Conservation (phyloP, 2,113 vertebrate genomes). For the Aegithalos caudatus region DNA sequence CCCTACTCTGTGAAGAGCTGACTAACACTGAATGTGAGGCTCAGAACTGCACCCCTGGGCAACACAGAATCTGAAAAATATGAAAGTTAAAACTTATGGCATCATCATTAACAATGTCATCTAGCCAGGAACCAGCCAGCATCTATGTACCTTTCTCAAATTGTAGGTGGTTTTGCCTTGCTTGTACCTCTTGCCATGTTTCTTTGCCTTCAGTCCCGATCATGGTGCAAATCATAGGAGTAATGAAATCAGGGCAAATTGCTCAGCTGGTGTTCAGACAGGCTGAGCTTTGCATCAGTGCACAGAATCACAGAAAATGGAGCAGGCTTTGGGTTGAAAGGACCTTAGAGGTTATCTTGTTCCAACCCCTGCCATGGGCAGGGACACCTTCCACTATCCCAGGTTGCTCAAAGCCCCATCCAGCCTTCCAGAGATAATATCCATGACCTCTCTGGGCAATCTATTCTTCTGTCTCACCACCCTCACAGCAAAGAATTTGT, state of each 20-base stretch:
- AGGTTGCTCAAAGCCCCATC: neutral
- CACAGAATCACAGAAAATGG: neutral
- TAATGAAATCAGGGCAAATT: neutral
- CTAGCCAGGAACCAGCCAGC: neutral
- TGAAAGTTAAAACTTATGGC: too few relatives aligned
- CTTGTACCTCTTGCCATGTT: neutral
- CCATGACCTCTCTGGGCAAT: neutral
- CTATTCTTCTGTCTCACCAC: neutral
- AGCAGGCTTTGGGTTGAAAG: neutral
- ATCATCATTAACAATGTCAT: neutral
- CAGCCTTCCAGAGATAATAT: neutral
- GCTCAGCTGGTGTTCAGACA: neutral
- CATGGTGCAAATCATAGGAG: neutral
- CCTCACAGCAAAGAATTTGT: neutral
- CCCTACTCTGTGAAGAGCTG: too few relatives aligned
- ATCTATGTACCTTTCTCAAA: neutral
- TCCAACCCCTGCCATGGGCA: neutral
- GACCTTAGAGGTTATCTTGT: neutral
- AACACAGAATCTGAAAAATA: too few relatives aligned
- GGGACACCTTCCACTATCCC: neutral
- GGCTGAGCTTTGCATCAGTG: neutral
- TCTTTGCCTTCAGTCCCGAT: neutral
- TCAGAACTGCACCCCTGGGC: too few relatives aligned
- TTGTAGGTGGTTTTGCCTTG: neutral
- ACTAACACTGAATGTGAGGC: too few relatives aligned